Evolutionary conservation across 1,140 invertebrate genomes (phyloP), one percentile per base, ranked within the genome.

Genomic region (Laupala kohalensis): DNA sequence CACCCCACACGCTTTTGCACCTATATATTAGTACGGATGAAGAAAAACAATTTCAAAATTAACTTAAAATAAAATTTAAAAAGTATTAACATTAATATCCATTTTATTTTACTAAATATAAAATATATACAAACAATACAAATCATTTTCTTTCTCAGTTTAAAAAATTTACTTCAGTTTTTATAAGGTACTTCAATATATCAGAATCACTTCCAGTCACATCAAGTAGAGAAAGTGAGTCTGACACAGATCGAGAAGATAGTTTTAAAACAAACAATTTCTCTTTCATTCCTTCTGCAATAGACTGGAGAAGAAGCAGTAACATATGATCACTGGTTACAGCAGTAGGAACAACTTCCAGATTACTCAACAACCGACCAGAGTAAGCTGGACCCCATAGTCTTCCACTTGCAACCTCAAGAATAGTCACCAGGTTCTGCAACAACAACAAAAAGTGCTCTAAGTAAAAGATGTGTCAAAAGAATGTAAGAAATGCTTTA

Each of bases 381-480:
- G 62, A 69, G 37, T 74, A 74, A 4, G 74, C 74, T 15, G 72
- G 74, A 23, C 74, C 74, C 26, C 73, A 71, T 25, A 74, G 30
- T 27, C 71, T 64, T 29, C 67, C 68, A 23, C 5, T 69, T 24
- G 24, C 37, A 3, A 73, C 69, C 63, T 73, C 72, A 19, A 74
- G 64, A 5, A 74, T 74, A 24, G 74, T 74, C 25, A 74, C 74
- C 63, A 23, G 19, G 30, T 74, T 74, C 74, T 74, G 74, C 15
- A 69, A 74, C 6, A 24, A 68, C 69, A 29, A 30, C 27, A 25
- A 69, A 30, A 6, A 63, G 13, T 72, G 15, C 26, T 64, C 23
- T 15, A 19, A 63, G 62, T 25, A 19, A 28, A 27, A 27, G 37
- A 26, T 5, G 19, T 12, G 27, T 23, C 27, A 27, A 15, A 1